Evolutionary conservation across 2,113 vertebrate genomes (phyloP).

Genomic region (Speoplatyrhinus poulsoni): DNA sequence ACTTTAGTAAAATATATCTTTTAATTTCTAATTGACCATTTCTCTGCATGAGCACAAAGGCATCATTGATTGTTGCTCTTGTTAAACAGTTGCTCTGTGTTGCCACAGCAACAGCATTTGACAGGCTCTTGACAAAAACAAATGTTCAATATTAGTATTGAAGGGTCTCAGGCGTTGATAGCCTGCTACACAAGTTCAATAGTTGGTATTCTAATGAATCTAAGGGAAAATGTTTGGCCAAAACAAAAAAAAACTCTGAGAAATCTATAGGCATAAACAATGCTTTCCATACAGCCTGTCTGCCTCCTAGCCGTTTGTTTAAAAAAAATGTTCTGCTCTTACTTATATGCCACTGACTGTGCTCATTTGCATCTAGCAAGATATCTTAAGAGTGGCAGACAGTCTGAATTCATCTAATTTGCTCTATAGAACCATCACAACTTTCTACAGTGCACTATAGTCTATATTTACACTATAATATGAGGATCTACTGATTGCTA

Average conservation of each 20-base stretch:
- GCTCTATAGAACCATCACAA: constrained; percentile 30
- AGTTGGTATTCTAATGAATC: constrained; percentile 39
- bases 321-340: constrained; percentile 20
- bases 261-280: constrained; percentile 20
- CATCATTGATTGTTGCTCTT: constrained; percentile 1
- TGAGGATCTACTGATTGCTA: constrained; percentile 27
- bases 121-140: constrained; percentile 54
- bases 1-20: constrained; percentile 33
- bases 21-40: constrained; percentile 31
- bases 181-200: constrained; percentile 32
- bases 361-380: constrained; percentile 59
- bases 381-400: constrained; percentile 51
- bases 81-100: constrained; percentile 33
- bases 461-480: constrained; percentile 26
- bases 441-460: constrained; percentile 5
- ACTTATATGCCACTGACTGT: constrained; percentile 17
- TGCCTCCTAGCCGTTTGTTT: constrained; percentile 30
- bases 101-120: constrained; percentile 53
- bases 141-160: constrained; percentile 50
- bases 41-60: constrained; percentile 22
- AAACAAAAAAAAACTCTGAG: constrained; percentile 8
- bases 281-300: background rate
- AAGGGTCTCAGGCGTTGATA: constrained; percentile 49
- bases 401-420: constrained; percentile 53
- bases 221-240: background rate